These are phyloP conservation scores for Lasioglossum calceatum DNA, from an alignment of 2,888 invertebrate genomes.

Conservation along the genomic window DNA sequence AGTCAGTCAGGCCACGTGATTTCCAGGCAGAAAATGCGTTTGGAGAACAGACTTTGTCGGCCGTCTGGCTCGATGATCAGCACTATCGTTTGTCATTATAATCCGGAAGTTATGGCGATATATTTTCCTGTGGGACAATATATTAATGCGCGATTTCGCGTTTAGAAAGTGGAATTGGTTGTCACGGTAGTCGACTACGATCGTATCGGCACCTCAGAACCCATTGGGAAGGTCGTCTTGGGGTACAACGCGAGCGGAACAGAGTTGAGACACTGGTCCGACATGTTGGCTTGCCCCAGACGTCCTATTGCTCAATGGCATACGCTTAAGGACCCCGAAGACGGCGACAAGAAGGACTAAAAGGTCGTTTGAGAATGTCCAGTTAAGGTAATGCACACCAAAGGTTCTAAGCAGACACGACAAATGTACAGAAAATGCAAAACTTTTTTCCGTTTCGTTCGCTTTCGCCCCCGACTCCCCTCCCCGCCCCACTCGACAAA, in stretches of 20 bases:
- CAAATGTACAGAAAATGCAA: constrained; percentile 61
- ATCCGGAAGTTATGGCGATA: constrained; percentile 22
- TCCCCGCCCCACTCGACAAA: constrained; percentile 27
- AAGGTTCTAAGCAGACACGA: constrained; percentile 58
- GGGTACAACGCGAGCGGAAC: constrained; percentile 99
- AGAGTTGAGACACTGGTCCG: constrained; percentile 99
- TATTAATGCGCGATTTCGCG: constrained; percentile 60
- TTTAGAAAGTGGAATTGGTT: constrained; percentile 99
- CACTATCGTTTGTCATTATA: background rate
- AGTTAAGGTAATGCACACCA: constrained; percentile 70
- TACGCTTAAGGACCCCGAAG: constrained; percentile 98
- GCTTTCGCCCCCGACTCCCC: constrained; percentile 32
- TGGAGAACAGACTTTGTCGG: background rate
- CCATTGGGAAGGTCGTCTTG: constrained; percentile 98
- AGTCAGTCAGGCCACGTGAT: background rate
- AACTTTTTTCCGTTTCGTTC: constrained; percentile 43
- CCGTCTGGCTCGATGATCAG: background rate
- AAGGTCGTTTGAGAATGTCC: constrained; percentile 54
- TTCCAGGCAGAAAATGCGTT: background rate
- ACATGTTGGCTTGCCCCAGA: constrained; percentile 99
- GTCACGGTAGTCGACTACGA: constrained; percentile 99
- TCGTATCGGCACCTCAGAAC: constrained; percentile 99
- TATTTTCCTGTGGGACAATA: constrained; percentile 17
- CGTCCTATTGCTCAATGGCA: constrained; percentile 99
- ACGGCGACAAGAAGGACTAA: constrained; percentile 95